Percentiles rank a stretch among this genome's conserved stretches.
Conservation (phyloP, 2,888 invertebrate species). For the Fragum sueziense region DNA sequence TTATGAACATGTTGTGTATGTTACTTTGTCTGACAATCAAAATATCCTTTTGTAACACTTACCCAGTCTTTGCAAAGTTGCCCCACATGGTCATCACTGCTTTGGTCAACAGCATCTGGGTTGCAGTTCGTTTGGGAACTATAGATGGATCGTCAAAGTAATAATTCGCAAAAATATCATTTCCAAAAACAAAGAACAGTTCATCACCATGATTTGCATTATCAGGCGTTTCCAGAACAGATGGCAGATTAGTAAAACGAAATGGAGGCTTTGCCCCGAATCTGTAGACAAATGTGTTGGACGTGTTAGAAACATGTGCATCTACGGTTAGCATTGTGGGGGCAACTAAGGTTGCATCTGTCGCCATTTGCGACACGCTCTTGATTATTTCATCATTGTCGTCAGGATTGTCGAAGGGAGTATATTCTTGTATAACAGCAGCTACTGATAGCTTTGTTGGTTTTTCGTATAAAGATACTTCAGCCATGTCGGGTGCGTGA, state of each 20-base stretch:
- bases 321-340: slow-evolving; percentile 15
- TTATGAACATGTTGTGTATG: no score
- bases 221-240: not conserved
- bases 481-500: not conserved
- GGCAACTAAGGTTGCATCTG: slow-evolving; percentile 21
- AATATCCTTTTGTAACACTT: not conserved
- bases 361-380: not conserved
- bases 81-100: slow-evolving; percentile 23
- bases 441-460: slow-evolving; percentile 1
- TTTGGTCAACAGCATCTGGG: not conserved
- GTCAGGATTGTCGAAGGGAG: slow-evolving; percentile 4
- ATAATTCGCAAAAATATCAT: not conserved
- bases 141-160: not conserved
- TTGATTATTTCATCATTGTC: slow-evolving; percentile 2
- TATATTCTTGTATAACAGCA: slow-evolving; percentile 17
- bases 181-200: slow-evolving; percentile 27
- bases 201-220: slow-evolving; percentile 29
- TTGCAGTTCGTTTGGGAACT: not conserved
- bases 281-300: slow-evolving; percentile 26
- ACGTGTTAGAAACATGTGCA: not conserved
- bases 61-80: slow-evolving; percentile 25
- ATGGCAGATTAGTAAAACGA: not conserved
- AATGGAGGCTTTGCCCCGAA: slow-evolving; percentile 20
- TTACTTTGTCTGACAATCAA: no score
- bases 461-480: not conserved